Evolutionary conservation across 2,113 vertebrate genomes (phyloP).

Genomic region (Hippocampus mohnikei): DNA sequence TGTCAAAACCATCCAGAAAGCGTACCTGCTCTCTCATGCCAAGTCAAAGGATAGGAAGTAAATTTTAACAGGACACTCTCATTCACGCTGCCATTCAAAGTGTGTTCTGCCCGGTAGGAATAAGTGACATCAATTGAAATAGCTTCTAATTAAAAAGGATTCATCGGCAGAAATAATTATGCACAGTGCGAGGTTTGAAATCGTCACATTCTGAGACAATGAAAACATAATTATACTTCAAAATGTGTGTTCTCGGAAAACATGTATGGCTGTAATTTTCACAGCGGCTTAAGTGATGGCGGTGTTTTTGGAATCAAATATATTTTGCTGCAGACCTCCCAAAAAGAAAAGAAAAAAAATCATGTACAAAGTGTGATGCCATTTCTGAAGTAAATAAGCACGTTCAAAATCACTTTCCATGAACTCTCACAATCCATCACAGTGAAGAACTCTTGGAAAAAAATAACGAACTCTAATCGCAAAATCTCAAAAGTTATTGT

Average conservation of each 20-base stretch:
- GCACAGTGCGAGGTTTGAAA: too few species aligned
- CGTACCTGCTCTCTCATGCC: slow-evolving; percentile 3
- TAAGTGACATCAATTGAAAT: slow-evolving; percentile 4
- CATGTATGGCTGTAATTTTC: not conserved
- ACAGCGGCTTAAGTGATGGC: not conserved
- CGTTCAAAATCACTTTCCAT: not conserved
- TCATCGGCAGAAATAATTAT: not conserved
- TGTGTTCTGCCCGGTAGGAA: not conserved
- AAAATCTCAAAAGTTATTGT: not conserved
- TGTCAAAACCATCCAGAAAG: slow-evolving; percentile 2
- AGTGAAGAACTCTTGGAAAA: not conserved
- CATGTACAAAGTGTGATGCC: not conserved
- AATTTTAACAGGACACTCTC: slow-evolving; percentile 1
- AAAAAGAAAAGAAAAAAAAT: not conserved
- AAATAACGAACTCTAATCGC: not conserved
- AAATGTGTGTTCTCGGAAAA: not conserved
- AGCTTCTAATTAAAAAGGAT: not conserved
- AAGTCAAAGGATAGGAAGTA: not conserved
- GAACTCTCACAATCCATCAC: not conserved
- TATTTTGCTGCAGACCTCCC: not conserved
- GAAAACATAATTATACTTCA: not conserved
- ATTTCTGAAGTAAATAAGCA: not conserved
- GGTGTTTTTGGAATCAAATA: not conserved
- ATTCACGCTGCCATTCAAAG: not conserved
- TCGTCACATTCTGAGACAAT: not conserved